phyloP scores from a whole-genome alignment of 1,140 invertebrate species.

The Ladona fulva region DNA sequence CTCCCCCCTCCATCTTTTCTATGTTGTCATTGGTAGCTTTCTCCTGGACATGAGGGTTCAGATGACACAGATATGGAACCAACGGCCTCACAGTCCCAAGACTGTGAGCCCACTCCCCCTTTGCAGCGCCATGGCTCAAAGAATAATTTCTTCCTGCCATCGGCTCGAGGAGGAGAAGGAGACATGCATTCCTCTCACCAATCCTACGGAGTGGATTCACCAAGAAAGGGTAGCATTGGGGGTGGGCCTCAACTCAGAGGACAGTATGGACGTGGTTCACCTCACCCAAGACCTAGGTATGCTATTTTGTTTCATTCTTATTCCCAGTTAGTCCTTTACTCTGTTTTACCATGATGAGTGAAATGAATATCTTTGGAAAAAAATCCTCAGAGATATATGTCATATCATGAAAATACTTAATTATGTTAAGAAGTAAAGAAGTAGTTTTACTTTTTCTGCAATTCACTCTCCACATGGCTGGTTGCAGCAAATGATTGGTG shows the following conservation, averaged over 20 bases:
- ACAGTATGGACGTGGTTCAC: constrained; percentile 60
- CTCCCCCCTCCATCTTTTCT: neutral
- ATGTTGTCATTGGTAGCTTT: constrained; percentile 45
- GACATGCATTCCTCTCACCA: constrained; percentile 14
- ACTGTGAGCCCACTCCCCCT: constrained; percentile 87
- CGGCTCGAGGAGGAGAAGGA: constrained; percentile 42
- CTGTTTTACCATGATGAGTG: too few relatives aligned
- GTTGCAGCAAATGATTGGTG: too few relatives aligned
- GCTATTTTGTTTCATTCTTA: too few relatives aligned
- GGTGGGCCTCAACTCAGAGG: constrained; percentile 36
- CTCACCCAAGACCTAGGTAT: constrained; percentile 60
- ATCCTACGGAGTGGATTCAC: constrained; percentile 39
- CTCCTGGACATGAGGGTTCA: constrained; percentile 61
- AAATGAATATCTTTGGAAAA: too few relatives aligned
- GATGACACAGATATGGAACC: constrained; percentile 75
- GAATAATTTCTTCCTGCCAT: constrained; percentile 81
- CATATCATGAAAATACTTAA: too few relatives aligned
- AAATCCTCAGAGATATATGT: too few relatives aligned
- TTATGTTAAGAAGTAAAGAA: too few relatives aligned
- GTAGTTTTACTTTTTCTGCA: too few relatives aligned
- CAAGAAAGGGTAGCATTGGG: constrained; percentile 35
- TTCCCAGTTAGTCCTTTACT: too few relatives aligned
- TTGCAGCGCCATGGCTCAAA: constrained; percentile 82
- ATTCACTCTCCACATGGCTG: too few relatives aligned
- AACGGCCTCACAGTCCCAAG: constrained; percentile 78